These are phyloP conservation scores for Hemibates koningsi DNA, from an alignment of 2,113 vertebrate species.

Conservation along the genomic window DNA sequence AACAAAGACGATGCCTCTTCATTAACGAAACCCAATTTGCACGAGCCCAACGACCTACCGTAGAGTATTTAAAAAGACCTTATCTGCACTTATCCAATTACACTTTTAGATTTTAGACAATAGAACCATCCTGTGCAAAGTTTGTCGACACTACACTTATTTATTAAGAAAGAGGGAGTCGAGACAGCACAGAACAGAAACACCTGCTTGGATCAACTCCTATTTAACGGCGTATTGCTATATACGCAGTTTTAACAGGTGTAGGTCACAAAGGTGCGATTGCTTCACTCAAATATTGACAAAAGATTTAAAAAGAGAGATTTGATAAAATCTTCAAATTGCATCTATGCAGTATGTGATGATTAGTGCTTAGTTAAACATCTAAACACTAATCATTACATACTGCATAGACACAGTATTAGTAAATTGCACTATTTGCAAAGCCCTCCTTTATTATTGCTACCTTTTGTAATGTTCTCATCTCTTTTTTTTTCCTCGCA, in stretches of 20 bases:
- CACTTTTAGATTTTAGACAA: background rate
- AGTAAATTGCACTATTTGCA: background rate
- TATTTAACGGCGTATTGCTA: background rate
- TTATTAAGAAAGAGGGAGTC: background rate
- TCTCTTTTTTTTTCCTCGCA: background rate
- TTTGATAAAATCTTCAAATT: background rate
- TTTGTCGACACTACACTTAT: background rate
- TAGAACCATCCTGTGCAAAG: background rate
- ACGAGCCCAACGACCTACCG: background rate
- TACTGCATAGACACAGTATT: background rate
- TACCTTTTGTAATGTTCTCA: background rate
- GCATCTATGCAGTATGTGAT: background rate
- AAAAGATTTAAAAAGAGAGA: background rate
- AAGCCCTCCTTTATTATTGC: background rate
- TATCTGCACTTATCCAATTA: background rate
- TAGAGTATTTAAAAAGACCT: background rate
- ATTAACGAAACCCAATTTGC: conserved; percentile 12
- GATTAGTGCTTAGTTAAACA: background rate
- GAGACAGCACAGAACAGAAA: background rate
- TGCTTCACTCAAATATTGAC: background rate
- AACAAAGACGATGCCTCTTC: conserved; percentile 30
- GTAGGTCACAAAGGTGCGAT: background rate
- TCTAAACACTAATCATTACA: background rate
- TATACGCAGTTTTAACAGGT: background rate
- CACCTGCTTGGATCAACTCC: background rate